Percentiles rank a stretch among this genome's conserved stretches.
phyloP scores from a whole-genome alignment of 2,113 vertebrate species.

The Cichladusa arquata region DNA sequence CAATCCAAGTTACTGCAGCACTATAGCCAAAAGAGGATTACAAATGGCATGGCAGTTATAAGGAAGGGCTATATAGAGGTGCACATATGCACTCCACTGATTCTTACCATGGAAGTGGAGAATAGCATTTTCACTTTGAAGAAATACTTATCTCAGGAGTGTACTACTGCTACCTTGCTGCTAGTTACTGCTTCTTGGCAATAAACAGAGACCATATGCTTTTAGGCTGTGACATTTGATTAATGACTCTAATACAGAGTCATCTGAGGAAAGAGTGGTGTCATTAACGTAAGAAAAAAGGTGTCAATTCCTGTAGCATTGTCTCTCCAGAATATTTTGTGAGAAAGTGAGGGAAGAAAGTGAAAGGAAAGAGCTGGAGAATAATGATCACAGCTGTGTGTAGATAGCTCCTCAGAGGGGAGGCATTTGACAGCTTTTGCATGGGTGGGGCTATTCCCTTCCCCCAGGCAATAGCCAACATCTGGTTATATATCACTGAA shows the following conservation, averaged over 20 bases:
- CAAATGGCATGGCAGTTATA: neutral
- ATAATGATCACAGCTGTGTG: neutral
- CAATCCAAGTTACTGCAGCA: neutral
- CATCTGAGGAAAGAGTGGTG: neutral
- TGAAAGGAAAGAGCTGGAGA: neutral
- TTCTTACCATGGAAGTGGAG: neutral
- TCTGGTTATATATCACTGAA: neutral
- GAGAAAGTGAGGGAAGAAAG: neutral
- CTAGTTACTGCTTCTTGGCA: neutral
- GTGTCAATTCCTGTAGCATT: neutral
- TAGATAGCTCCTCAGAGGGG: neutral
- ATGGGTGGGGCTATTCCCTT: neutral
- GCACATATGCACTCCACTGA: neutral
- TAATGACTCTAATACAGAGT: neutral
- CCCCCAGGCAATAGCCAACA: neutral
- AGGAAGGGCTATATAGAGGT: neutral
- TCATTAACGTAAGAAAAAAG: neutral
- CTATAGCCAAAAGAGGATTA: neutral
- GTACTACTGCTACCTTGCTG: neutral
- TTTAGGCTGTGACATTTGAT: neutral
- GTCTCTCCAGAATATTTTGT: neutral
- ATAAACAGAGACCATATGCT: neutral
- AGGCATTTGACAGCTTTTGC: neutral
- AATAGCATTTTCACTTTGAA: neutral
- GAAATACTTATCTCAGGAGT: constrained; percentile 18